A percentile compares a stretch with the other conserved stretches of the same genome.
These are phyloP conservation scores for Leistus spinibarbis DNA, from an alignment of 2,888 invertebrate genomes.

Conservation along the genomic window DNA sequence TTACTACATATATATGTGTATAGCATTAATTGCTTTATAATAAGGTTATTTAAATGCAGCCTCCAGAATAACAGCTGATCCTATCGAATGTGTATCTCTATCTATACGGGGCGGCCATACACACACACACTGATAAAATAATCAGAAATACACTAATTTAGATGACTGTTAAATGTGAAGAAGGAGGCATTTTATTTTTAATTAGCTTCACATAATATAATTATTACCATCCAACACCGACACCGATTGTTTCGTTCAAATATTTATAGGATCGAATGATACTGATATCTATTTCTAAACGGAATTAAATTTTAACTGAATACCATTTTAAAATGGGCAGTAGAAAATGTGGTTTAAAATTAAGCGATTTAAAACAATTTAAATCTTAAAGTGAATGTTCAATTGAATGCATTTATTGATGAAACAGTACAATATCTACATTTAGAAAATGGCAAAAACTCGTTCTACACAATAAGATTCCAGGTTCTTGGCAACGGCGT, in stretches of 20 bases:
- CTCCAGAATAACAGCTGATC: conserved; percentile 31
- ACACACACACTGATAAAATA: conserved; percentile 34
- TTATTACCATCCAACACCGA: background rate
- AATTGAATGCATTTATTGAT: background rate
- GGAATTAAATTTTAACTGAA: no score
- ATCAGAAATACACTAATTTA: conserved; percentile 39
- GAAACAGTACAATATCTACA: background rate
- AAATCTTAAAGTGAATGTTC: no score
- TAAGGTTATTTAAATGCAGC: conserved; percentile 37
- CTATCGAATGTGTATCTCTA: conserved; percentile 5
- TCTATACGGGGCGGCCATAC: no score
- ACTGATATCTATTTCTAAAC: no score
- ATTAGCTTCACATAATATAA: conserved; percentile 29
- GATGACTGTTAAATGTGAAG: conserved; percentile 29
- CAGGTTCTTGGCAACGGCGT: background rate
- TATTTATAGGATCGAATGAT: background rate
- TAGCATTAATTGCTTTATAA: conserved; percentile 39
- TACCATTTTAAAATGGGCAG: no score
- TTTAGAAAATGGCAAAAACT: background rate
- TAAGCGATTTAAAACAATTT: no score
- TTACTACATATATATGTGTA: conserved; percentile 18
- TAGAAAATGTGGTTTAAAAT: no score
- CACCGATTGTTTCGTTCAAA: background rate
- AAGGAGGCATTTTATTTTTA: conserved; percentile 36
- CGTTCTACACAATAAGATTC: background rate